Percentiles rank a stretch among this genome's conserved stretches.
Evolutionary conservation across 2,113 vertebrate genomes (phyloP).

Genomic region (Microcebus lehilahytsara): DNA sequence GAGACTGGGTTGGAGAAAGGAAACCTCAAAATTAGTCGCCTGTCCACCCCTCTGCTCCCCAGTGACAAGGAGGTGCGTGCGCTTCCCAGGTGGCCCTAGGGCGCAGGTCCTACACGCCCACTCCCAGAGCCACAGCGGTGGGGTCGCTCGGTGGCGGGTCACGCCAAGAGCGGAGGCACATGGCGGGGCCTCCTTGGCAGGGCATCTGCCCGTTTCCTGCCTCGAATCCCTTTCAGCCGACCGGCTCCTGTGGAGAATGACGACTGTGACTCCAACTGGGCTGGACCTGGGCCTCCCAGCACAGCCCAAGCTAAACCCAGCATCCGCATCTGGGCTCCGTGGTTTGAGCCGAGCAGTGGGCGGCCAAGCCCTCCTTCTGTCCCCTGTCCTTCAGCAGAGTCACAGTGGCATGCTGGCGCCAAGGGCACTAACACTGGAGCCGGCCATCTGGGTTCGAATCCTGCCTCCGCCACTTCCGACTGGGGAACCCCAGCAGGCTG

Average conservation of each 20-base stretch:
- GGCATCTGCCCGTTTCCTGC: too few species aligned
- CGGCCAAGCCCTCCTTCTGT: not conserved
- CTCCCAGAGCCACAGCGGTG: rapidly evolving
- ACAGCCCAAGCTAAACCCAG: rapidly evolving
- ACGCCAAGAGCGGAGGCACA: not conserved
- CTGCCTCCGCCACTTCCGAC: not conserved
- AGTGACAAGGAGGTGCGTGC: not conserved
- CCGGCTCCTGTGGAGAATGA: not conserved
- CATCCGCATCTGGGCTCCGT: not conserved
- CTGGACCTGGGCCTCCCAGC: not conserved
- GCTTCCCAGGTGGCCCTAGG: not conserved
- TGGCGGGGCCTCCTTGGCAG: not conserved
- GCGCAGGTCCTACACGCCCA: too few species aligned
- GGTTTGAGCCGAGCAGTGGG: not conserved
- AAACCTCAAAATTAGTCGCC: not conserved
- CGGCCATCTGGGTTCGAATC: not conserved
- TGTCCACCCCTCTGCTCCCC: not conserved
- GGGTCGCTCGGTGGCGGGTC: rapidly evolving
- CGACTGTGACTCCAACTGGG: not conserved
- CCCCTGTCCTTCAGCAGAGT: not conserved
- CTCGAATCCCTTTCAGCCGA: not conserved
- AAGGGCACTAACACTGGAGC: rapidly evolving
- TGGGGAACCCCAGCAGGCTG: too few species aligned
- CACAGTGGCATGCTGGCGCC: not conserved
- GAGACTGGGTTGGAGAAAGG: not conserved